Evolutionary conservation across 2,797 vertebrate species (phyloP), one percentile per base, ranked within the genome.

Genomic region (Myioborus melanocephalus): DNA sequence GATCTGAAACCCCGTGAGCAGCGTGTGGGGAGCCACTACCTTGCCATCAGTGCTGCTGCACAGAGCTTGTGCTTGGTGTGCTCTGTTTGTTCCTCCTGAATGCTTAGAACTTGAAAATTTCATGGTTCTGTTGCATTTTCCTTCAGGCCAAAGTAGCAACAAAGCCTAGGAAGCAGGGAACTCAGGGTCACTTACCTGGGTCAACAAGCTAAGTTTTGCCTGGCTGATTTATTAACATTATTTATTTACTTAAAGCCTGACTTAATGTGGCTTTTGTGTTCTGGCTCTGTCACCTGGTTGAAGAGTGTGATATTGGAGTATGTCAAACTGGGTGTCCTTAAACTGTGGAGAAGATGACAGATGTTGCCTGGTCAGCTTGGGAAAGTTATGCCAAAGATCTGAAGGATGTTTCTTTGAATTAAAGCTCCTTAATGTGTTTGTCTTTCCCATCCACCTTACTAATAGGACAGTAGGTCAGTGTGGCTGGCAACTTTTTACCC

Each of bases 21-120:
- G 71, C 0, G 0, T 26, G 32, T 34, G 50, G 30, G 63, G 60
- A 80, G 46, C 60, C 8, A 0, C 35, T 50, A 2, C 71, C n/a
- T 24, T 56, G 50, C 1, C 0, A 63, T 78, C 37, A 47, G 27
- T 72, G 49, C 49, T 85, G 69, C 63, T 4, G 5, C 41, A 41
- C 2, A 6, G 60, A 78, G 32, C 26, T 78, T 64, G 14, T 80
- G 41, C 55, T 87, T 2, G 0, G 2, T 72, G 52, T 16, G 7
- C 55, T 55, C 39, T 35, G 0, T 47, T 82, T 49, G 14, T 15
- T 82, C 18, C 22, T 56, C 20, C 49, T n/a, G 70, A 66, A 12
- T 55, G 57, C n/a, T 50, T 34, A 24, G 39, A 87, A 53, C n/a
- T 18, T 56, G 53, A 34, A 76, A 94, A 78, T 46, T 56, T 76